Percentiles rank a stretch among this genome's conserved stretches.
These are phyloP conservation scores for Diploptera punctata DNA, from an alignment of 2,888 invertebrate species.

Conservation along the genomic window DNA sequence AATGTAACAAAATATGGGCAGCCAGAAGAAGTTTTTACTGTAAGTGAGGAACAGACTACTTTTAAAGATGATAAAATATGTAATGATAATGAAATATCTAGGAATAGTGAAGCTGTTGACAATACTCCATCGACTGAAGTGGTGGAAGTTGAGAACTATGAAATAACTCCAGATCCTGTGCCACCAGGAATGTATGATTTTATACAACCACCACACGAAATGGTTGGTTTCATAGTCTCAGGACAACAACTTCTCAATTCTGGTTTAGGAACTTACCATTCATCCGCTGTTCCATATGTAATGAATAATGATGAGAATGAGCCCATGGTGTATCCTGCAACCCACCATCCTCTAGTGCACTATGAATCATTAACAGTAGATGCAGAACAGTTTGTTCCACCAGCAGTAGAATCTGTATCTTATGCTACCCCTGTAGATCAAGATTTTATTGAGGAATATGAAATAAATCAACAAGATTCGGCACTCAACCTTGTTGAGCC, in stretches of 20 bases:
- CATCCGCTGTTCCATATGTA: conserved; percentile 38
- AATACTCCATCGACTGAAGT: conserved; percentile 7
- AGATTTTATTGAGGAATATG: conserved; percentile 7
- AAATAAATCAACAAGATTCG: not conserved
- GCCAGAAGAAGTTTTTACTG: not conserved
- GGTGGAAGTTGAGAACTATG: conserved; percentile 21
- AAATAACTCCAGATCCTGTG: conserved; percentile 24
- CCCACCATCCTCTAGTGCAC: not conserved
- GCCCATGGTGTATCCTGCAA: conserved; percentile 29
- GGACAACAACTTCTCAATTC: conserved; percentile 57
- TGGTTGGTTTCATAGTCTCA: conserved; percentile 60
- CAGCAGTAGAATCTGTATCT: conserved; percentile 4
- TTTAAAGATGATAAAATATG: not conserved
- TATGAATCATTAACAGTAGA: conserved; percentile 13
- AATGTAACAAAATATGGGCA: too few relatives aligned
- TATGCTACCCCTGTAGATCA: conserved; percentile 16
- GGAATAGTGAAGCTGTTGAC: not conserved
- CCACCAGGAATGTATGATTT: conserved; percentile 55
- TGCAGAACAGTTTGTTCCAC: conserved; percentile 4
- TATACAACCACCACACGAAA: conserved; percentile 58
- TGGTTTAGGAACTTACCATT: conserved; percentile 58
- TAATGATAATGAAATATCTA: not conserved
- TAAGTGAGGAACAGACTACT: not conserved
- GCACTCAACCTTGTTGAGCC: not conserved
- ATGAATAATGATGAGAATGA: conserved; percentile 27